phyloP scores from a whole-genome alignment of 2,797 vertebrate genomes.

The Chelmon rostratus region DNA sequence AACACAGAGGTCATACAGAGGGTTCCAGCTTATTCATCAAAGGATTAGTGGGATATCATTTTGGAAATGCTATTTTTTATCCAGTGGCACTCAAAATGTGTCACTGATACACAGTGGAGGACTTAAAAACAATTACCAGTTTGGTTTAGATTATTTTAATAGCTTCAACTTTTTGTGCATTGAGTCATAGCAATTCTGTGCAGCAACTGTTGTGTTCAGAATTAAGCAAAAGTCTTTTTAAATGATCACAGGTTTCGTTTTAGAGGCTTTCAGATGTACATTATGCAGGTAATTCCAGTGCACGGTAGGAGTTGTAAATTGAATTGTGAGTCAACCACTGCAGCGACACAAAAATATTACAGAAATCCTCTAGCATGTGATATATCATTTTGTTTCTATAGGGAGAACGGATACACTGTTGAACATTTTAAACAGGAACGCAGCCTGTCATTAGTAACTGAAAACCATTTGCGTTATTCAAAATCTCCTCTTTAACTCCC shows the following conservation, averaged over 20 bases:
- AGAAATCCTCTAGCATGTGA: constrained; percentile 14
- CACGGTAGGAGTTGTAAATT: constrained; percentile 34
- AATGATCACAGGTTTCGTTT: constrained; percentile 2
- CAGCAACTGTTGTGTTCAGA: constrained; percentile 18
- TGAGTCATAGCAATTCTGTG: background rate
- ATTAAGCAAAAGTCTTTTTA: constrained; percentile 21
- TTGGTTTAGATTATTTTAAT: constrained; percentile 45
- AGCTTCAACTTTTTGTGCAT: constrained; percentile 19
- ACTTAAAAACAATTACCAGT: constrained; percentile 49
- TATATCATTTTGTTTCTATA: constrained; percentile 31
- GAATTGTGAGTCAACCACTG: constrained; percentile 20
- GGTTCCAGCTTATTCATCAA: constrained; percentile 75
- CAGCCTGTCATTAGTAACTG: constrained; percentile 35
- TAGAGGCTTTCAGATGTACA: constrained; percentile 27
- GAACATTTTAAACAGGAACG: constrained; percentile 13
- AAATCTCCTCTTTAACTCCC: constrained; percentile 28
- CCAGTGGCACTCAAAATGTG: constrained; percentile 61
- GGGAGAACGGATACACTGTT: constrained; percentile 17
- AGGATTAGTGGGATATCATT: constrained; percentile 71
- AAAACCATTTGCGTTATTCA: constrained; percentile 25
- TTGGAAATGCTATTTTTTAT: constrained; percentile 67
- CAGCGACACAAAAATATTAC: constrained; percentile 9
- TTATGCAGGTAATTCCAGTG: constrained; percentile 21
- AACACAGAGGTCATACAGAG: constrained; percentile 79
- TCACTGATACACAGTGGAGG: constrained; percentile 51